Evolutionary conservation across 2,888 invertebrate genomes (phyloP), one percentile per base, ranked within the genome.

Genomic region (Microctonus hyperodae): DNA sequence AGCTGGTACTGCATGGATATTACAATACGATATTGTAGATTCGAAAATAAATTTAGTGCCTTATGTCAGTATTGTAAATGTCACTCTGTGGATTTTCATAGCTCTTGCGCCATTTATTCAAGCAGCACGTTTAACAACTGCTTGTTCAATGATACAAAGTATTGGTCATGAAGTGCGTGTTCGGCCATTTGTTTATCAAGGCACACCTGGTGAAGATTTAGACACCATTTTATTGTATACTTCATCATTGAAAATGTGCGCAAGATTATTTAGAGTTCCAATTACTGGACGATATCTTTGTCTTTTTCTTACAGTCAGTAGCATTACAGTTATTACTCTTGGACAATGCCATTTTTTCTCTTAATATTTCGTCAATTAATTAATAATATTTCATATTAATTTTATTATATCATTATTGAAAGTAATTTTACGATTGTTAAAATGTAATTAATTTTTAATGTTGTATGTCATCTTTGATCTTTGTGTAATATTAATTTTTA

Each of bases 131-230:
- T 86, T 94, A 69, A 90, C 93, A 0, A 88, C 88, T 10, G 90
- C 91, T 48, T 94, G 93, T 76, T 87, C 88, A 23, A 87, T 87
- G 72, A 88, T 92, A n/a, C 90, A 90, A 81, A 87, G 87, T 20
- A 90, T 91, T 64, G 94, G 94, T 0, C 93, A 94, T 82, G 92
- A 92, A 83, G 88, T 93, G 60, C 88, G 93, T 62, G 89, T 90
- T 13, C 87, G 93, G 1, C 94, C 94, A 0, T 94, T 92, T 80
- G 90, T 92, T 1, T 93, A 94, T 84, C 92, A 92, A 81, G 90
- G 90, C 76, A 92, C 92, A 9, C 88, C 93, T 0, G 89, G 89
- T 60, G 88, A 89, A 73, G 92, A 94, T 85, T 87, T 94, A 74
- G 90, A 91, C 76, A 90, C 93, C 0, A 89, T 94, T 68, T 86